Base-by-base conservation (phyloP, 2,888 invertebrate species). In the Shargacucullia verbasci region DNA sequence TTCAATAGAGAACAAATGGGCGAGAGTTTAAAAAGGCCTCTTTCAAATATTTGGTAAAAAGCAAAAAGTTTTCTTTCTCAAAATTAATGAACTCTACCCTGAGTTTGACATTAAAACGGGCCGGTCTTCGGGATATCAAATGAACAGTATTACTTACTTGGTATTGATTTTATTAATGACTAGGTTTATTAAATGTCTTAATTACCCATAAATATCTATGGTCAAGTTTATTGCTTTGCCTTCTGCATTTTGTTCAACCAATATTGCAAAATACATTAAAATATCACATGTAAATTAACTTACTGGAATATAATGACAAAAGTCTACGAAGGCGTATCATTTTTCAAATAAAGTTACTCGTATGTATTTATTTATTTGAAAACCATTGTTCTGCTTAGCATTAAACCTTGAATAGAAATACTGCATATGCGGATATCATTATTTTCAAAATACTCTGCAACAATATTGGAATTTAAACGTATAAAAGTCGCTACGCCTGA, bases 21-120 rank as follows among this genome's bases (percentile, higher is more conserved):
- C 45, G 58, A 64, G 65, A 48, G 48, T 49, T 64, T 56, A 48
- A 65, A 70, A 65, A 64, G 41, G 70, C 71, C 70, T 71, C 61
- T 53, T 68, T 75, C 76, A 77, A 78, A 73, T 80, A 75, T 59
- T 57, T 66, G 73, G 70, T 62, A 71, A 73, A 79, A 64, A 77
- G 59, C 73, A 69, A 70, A 76, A 73, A 78, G 64, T 67, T 73
- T 69, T 70, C 75, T 76, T 73, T 72, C 69, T 62, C 64, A 45
- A 73, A 82, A 80, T 82, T 82, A 81, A 82, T 77, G 77, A 81
- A 78, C 70, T 57, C 58, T 62, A 72, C 60, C 62, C 70, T 80
- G 81, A 74, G 70, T 76, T 75, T 81, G 80, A 82, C 82, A 70
- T 70, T 70, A 70, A 64, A 66, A 65, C 46, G 66, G 57, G 56